Base-by-base conservation (phyloP, 2,888 invertebrate species). In the Idaea biselata region DNA sequence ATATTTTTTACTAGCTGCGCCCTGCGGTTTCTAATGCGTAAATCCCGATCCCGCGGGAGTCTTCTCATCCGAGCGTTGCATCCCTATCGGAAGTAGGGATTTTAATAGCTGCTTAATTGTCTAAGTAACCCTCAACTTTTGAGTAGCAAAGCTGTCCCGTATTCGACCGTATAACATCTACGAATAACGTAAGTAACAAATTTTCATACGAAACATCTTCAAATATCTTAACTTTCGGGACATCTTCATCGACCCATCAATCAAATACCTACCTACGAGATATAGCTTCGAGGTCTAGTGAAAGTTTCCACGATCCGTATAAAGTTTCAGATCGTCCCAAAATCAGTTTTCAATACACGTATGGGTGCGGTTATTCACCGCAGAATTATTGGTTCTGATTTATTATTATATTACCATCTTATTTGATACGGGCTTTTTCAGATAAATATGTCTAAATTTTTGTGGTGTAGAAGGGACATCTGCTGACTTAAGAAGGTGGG, bases 281-380 rank as follows among this genome's bases (percentile, higher is more conserved):
- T 44, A 8, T 44, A 44, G 44, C 44, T 44, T 14, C 44, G 44
- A 44, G 44, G 14, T 44, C 6, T 44, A 44, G 14, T 11, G 44
- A 44, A 44, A 44, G 8, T 44, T 44, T 44, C 44, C 44, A 44
- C 44, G 14, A 44, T 44, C 44, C 44, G 11, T 44, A 44, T 44
- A 44, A 44, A 44, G 44, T 44, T 44, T 44, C 44, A 44, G 44
- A 8, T 44, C 14, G 44, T 44, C 8, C 44, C 44, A 14, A 44
- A 44, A 44, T 44, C 44, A 44, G 44, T 44, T 44, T 44, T 44
- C 44, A 44, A 44, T 44, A 44, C 44, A 44, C 44, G 44, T 44
- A 44, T 44, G 14, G 44, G 44, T 44, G 0, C 8, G 44, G 44
- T 44, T 44, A 44, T 44, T 44, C 44, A 44, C 44, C 44, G 44